These are phyloP conservation scores for Athene noctua DNA, from an alignment of 2,113 vertebrate species.

Conservation along the genomic window DNA sequence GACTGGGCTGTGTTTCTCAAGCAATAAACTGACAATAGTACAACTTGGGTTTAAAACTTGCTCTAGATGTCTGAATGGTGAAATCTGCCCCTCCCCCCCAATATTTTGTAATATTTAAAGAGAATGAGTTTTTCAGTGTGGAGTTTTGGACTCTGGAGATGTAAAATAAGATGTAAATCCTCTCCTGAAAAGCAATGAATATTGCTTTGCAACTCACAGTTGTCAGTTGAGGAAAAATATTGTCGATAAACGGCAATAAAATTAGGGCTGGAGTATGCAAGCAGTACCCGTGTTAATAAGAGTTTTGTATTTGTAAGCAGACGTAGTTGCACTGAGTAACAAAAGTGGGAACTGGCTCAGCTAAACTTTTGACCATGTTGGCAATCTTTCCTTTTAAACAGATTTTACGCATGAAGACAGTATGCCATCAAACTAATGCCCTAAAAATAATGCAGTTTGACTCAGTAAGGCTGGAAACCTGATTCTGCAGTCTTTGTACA, in stretches of 20 bases:
- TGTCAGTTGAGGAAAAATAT: neutral
- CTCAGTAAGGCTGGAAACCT: neutral
- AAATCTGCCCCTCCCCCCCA: neutral
- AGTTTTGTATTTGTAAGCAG: neutral
- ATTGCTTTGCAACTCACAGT: neutral
- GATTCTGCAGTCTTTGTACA: neutral
- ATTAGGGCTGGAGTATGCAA: neutral
- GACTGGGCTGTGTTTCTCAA: neutral
- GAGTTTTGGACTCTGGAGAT: neutral
- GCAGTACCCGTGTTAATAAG: neutral
- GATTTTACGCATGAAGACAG: neutral
- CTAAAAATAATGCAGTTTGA: neutral
- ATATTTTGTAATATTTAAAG: neutral
- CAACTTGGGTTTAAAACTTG: neutral
- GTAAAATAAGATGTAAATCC: neutral
- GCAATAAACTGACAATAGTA: neutral
- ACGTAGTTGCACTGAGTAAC: neutral
- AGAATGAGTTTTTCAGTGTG: neutral
- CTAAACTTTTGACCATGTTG: neutral
- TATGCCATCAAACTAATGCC: neutral
- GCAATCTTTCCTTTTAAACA: neutral
- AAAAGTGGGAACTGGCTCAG: neutral
- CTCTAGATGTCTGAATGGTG: neutral
- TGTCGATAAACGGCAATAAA: neutral
- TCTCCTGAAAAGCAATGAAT: neutral